Base-by-base conservation (phyloP, 2,797 vertebrate genomes). In the Emys orbicularis region DNA sequence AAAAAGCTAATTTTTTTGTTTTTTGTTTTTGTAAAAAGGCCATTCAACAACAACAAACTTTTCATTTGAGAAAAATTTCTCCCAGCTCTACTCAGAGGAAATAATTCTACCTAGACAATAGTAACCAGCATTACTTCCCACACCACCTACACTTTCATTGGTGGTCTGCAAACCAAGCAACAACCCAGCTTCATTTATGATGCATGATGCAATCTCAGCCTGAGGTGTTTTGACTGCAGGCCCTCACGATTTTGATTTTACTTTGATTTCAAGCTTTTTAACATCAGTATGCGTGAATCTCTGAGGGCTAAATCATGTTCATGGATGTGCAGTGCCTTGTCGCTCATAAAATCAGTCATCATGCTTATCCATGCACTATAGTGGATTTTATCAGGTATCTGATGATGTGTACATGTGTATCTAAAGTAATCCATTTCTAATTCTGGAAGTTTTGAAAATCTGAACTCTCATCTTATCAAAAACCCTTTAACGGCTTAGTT, bases 121-220 rank as follows among this genome's bases (percentile, higher is more conserved):
- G 89, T 56, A 84, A 91, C 27, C 82, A 76, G 79, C 53, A 41
- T 91, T 79, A 61, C 52, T 87, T 92, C 84, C 81, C 90, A 65
- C 65, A 91, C 86, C 84, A 96, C 95, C 95, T 96, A 94, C 86
- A 93, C 93, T 93, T 95, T 93, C 86, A 49, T 53, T 81, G 96
- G 57, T 65, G 90, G 92, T 61, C 92, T 94, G 83, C 86, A 94
- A 96, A 97, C 81, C 79, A 89, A 77, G 3, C 5, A 72, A 8
- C 1, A 0, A 34, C 76, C 92, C 85, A 93, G 72, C 50, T 84
- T 89, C 52, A 23, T 19, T 6, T 13, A 19, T 5, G 49, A 85
- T 72, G 29, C 91, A 82, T 89, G 87, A 87, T 47, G 50, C 8
- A 41, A 85, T 82, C 80, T 94, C 93, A 91, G 79, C 44, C 76